Percentiles rank a stretch among this genome's conserved stretches.
Evolutionary conservation across 2,888 invertebrate genomes (phyloP).

Genomic region (Ecliptopera silaceata): DNA sequence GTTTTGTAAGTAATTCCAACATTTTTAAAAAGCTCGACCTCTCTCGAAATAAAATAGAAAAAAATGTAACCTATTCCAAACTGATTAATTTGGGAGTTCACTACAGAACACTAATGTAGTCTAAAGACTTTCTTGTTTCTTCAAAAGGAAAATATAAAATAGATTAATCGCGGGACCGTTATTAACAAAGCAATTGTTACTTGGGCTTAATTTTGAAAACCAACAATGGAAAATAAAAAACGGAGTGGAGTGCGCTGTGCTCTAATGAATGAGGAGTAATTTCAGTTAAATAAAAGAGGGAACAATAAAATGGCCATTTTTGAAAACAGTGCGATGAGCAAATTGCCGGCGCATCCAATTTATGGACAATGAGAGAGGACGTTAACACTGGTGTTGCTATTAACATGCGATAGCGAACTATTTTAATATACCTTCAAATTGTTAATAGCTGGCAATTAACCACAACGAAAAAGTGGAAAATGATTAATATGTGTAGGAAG

Average conservation of each 20-base stretch:
- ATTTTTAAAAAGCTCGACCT: constrained; percentile 14
- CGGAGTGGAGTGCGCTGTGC: constrained; percentile 69
- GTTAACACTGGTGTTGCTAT: constrained; percentile 65
- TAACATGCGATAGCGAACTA: constrained; percentile 46
- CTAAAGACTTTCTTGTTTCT: constrained; percentile 51
- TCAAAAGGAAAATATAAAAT: constrained; percentile 57
- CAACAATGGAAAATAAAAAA: constrained; percentile 79
- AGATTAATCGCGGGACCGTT: constrained; percentile 69
- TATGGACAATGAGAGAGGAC: constrained; percentile 65
- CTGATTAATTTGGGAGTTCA: constrained; percentile 47
- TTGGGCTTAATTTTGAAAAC: constrained; percentile 78
- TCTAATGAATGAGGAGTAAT: constrained; percentile 80
- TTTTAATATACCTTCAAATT: neutral
- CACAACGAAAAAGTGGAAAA: too few relatives aligned
- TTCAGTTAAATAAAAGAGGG: constrained; percentile 77
- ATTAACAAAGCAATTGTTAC: constrained; percentile 79
- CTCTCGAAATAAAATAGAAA: constrained; percentile 27
- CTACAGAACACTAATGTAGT: constrained; percentile 46
- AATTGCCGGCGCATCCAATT: constrained; percentile 72
- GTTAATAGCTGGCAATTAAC: neutral
- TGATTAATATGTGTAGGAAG: too few relatives aligned
- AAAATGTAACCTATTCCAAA: constrained; percentile 39
- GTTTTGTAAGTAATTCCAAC: constrained; percentile 16
- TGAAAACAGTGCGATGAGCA: constrained; percentile 72
- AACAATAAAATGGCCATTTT: constrained; percentile 76